Percentiles rank a stretch among this genome's conserved stretches.
Conservation (phyloP, 37 sponge, comb jelly and placozoan genomes). For the Chondrilla cf. caribensis region DNA sequence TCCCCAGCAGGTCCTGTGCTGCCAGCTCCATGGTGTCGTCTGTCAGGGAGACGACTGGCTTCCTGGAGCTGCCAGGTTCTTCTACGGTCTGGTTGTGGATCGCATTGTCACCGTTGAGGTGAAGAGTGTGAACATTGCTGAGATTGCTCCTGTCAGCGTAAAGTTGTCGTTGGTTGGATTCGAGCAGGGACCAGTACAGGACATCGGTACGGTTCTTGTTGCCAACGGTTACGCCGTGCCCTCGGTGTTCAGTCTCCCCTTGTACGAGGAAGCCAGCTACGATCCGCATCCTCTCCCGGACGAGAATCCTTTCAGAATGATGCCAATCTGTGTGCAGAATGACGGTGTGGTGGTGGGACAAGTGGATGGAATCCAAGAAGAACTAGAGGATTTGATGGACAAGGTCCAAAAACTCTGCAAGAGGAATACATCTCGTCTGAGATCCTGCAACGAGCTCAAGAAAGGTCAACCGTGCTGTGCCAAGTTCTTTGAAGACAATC, state of each 20-base stretch:
- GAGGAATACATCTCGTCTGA: neutral
- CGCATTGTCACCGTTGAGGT: neutral
- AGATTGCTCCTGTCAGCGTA: neutral
- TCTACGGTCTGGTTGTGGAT: neutral
- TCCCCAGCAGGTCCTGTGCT: conserved; percentile 17
- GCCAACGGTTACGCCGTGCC: conserved; percentile 6
- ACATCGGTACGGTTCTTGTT: neutral
- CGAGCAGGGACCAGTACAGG: no score
- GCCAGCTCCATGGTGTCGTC: neutral
- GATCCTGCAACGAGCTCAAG: neutral
- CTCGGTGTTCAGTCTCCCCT: neutral
- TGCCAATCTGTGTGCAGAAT: neutral
- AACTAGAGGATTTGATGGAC: neutral
- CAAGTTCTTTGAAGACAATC: conserved; percentile 31
- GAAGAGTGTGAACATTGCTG: neutral
- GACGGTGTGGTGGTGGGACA: conserved; percentile 6
- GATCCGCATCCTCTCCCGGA: neutral
- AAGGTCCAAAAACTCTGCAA: neutral
- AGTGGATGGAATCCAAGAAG: conserved; percentile 1
- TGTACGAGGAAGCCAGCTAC: neutral
- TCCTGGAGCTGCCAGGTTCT: neutral
- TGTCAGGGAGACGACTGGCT: neutral
- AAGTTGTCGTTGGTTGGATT: neutral
- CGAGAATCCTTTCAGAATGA: conserved; percentile 4
- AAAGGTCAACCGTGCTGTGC: conserved; percentile 15